Evolutionary conservation across 2,113 vertebrate species (phyloP), one percentile per base, ranked within the genome.

Genomic region (Epinephelus lanceolatus): DNA sequence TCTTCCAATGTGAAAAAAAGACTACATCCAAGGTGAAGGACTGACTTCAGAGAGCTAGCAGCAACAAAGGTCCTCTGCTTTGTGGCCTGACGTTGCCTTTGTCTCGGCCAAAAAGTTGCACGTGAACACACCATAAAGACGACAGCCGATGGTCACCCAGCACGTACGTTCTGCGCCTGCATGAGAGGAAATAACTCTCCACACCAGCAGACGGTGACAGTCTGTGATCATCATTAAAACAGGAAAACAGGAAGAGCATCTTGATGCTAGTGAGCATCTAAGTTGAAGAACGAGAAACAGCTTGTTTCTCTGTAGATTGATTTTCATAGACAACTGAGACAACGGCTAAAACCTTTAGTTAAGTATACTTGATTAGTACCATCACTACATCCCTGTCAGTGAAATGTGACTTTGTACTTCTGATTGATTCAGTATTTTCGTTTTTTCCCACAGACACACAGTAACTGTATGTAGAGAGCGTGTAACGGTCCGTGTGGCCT

Each of bases 401-500:
- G 3, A 14, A 30, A 13, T 11, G 1, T 27, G 33, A 21, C 55
- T 11, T 27, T 61, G 25, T 25, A 12, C 47, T 14, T 21, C 59
- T 17, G 8, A 18, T 37, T 45, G 42, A 45, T 18, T 55, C 33
- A 19, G 10, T 59, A 21, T 7, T 60, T 52, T 14, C 8, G 6
- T 30, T 33, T 33, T 11, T 2, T 1, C 18, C 55, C 49, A 47
- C 47, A 14, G 37, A 65, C 52, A 49, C 60, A n/a, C 49, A 37
- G 19, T 23, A 15, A 30, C 75, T 56, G 68, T 15, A 47, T 74
- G 74, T 56, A 67, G 45, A 33, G 25, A 60, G 42, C 76, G n/a
- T 67, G 66, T 66, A 71, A 5, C 8, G 49, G 23, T 19, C 69
- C 11, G 5, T 8, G 79, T 55, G 53, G 42, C 78, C 71, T 18